Base-by-base conservation (phyloP, 2,888 invertebrate species). In the Pristionchus entomophagus region DNA sequence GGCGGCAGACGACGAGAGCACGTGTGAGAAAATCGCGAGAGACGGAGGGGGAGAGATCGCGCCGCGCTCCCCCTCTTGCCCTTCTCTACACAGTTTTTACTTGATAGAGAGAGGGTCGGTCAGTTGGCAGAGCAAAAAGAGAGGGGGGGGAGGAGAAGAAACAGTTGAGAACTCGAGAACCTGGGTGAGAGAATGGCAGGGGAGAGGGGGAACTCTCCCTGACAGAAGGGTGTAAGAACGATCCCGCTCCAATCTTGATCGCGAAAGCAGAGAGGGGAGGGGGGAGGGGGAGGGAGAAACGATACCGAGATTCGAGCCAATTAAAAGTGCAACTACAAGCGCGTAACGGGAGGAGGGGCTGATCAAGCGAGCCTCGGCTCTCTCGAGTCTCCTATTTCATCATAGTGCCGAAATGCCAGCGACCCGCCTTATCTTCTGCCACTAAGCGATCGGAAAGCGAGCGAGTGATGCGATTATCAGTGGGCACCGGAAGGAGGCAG, bases 71-170 rank as follows among this genome's bases (percentile, higher is more conserved):
- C 22, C 3, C 6, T 38, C 38, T 14, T 38, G 35, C 65, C n/a
- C n/a, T n/a, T 17, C 65, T 35, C 65, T 69, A 69, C 65, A 69
- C 65, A 69, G 65, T 69, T 69, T 69, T 69, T 69, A 69, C 65
- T 69, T n/a, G 77, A 77, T 49, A 77, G 77, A 77, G 77, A 38
- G 77, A 77, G 77, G 49, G 77, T 49, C 45, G 49, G 77, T 49
- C 29, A 29, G 77, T 14, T 26, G 49, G 49, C 26, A 49, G 29
- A 45, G n/a, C 12, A 49, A 45, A 73, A 0, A 77, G 45, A 77
- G 77, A 77, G 73, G 8, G 41, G 35, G 69, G 45, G 29, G 0
- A 45, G 77, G 26, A 45, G 77, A 19, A 26, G 45, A 77, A 77
- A 77, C 77, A 69, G 38, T 69, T 35, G 59, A 59, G 59, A 56